Percentiles rank a stretch among this genome's conserved stretches.
Conservation (phyloP, 2,797 vertebrate species). For the Artibeus lituratus region DNA sequence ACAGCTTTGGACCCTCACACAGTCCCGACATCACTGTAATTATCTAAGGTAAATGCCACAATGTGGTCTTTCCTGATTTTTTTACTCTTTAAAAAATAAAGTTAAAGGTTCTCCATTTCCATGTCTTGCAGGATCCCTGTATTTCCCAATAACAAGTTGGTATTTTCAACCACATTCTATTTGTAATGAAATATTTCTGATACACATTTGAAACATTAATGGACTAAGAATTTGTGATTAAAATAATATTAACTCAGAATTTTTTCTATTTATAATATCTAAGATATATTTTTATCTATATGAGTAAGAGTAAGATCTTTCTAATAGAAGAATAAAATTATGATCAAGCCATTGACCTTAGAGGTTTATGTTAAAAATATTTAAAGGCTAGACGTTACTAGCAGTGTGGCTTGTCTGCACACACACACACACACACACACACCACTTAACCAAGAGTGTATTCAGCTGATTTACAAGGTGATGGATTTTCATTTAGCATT, state of each 20-base stretch:
- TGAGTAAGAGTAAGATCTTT: background rate
- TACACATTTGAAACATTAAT: background rate
- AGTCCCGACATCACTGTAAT: background rate
- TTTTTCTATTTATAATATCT: conserved; percentile 10
- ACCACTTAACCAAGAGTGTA: conserved; percentile 46
- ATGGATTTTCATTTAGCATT: conserved; percentile 69
- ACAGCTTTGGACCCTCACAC: background rate
- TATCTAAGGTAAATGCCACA: background rate
- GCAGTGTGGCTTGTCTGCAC: conserved; percentile 25
- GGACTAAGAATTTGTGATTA: background rate
- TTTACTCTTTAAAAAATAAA: background rate
- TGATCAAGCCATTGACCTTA: background rate
- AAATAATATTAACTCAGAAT: background rate
- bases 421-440: background rate
- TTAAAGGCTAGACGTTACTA: conserved; percentile 31
- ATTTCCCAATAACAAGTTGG: background rate
- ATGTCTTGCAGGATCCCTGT: background rate
- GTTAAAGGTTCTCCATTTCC: background rate
- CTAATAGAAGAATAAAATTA: background rate
- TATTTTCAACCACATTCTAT: background rate
- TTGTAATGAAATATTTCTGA: background rate
- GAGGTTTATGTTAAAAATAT: conserved; percentile 15
- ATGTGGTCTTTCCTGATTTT: background rate
- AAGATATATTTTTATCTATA: background rate
- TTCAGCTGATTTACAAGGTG: conserved; percentile 35